Conservation (phyloP, 2,888 invertebrate species). For the Eremobia ochroleuca region DNA sequence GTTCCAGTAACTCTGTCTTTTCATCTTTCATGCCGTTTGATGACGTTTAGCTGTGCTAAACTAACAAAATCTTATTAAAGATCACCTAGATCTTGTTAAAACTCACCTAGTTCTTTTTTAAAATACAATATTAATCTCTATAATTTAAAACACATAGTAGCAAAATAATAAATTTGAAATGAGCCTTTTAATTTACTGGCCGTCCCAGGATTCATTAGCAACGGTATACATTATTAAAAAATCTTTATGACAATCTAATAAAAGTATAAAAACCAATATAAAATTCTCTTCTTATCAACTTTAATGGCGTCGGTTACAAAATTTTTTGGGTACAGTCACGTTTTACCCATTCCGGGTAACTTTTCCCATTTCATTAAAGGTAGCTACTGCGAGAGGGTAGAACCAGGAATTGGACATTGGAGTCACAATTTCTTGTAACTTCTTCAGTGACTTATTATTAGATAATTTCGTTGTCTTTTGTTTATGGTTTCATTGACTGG, state of each 20-base stretch:
- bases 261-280: slow-evolving; percentile 50
- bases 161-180: slow-evolving; percentile 8
- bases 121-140: slow-evolving; percentile 3
- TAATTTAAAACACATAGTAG: neutral
- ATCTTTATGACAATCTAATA: slow-evolving; percentile 35
- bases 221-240: slow-evolving; percentile 33
- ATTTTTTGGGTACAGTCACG: slow-evolving; percentile 75
- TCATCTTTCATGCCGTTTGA: neutral
- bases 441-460: slow-evolving; percentile 41
- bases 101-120: neutral
- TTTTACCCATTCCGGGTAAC: slow-evolving; percentile 73
- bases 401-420: slow-evolving; percentile 60
- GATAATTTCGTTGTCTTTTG: slow-evolving; percentile 47
- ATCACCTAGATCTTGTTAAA: neutral
- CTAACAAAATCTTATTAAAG: neutral
- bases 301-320: slow-evolving; percentile 61
- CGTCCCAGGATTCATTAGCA: slow-evolving; percentile 24
- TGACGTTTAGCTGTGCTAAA: neutral
- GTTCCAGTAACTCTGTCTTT: neutral
- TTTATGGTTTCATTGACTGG: neutral
- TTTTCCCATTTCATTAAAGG: slow-evolving; percentile 77
- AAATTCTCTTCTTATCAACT: slow-evolving; percentile 51
- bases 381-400: slow-evolving; percentile 65
- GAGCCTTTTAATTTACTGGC: slow-evolving; percentile 22
- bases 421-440: slow-evolving; percentile 65